Conservation (phyloP, 2,888 invertebrate species). For the Euclidia mi region DNA sequence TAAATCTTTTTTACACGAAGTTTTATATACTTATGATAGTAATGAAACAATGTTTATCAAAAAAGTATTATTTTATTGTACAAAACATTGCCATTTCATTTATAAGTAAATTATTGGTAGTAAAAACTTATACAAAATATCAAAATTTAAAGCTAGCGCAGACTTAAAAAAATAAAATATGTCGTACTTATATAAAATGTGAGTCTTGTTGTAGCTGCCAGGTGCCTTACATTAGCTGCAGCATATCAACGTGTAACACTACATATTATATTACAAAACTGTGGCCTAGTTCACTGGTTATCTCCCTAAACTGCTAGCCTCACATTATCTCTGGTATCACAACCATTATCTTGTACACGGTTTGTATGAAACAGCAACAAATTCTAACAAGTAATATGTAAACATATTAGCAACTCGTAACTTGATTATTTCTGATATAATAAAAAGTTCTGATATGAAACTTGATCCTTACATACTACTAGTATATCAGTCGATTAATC, state of each 20-base stretch:
- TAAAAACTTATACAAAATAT: conserved; percentile 63
- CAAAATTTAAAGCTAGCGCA: conserved; percentile 80
- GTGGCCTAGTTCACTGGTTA: conserved; percentile 33
- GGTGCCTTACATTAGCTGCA: conserved; percentile 38
- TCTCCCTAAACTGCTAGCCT: conserved; percentile 50
- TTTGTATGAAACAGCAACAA: conserved; percentile 40
- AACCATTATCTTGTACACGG: conserved; percentile 54
- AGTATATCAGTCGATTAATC: conserved; percentile 64
- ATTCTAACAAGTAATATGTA: conserved; percentile 37
- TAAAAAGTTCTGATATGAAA: conserved; percentile 34
- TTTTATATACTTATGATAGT: no score
- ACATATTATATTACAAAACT: conserved; percentile 45
- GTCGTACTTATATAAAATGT: conserved; percentile 37
- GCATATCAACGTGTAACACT: conserved; percentile 38
- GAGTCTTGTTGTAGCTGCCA: conserved; percentile 50
- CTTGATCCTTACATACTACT: conserved; percentile 57
- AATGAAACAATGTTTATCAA: conserved; percentile 12
- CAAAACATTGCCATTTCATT: conserved; percentile 46
- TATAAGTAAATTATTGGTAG: conserved; percentile 51
- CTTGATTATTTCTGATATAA: conserved; percentile 33
- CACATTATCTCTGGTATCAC: conserved; percentile 53
- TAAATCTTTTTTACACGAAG: no score
- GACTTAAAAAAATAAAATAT: conserved; percentile 63
- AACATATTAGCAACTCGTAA: conserved; percentile 28
- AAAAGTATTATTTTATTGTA: conserved; percentile 53